Percentiles rank a stretch among this genome's conserved stretches.
These are phyloP conservation scores for Bradysia coprophila DNA, from an alignment of 1,140 invertebrate genomes.

Conservation along the genomic window DNA sequence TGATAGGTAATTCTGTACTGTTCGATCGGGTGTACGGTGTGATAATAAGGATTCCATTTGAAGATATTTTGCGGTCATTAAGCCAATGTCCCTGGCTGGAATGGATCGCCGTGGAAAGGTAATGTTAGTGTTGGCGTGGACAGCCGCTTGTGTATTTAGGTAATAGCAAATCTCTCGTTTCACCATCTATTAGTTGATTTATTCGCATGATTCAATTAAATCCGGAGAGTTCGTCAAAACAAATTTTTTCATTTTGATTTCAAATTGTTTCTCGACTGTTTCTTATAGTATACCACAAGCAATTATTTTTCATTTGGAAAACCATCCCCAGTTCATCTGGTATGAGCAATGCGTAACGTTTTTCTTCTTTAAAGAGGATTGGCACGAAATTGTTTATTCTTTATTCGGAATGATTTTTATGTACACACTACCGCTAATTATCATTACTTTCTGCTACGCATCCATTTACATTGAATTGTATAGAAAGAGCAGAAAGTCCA, in stretches of 20 bases:
- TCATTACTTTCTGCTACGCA: constrained; percentile 72
- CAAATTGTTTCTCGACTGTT: constrained; percentile 10
- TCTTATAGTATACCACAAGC: constrained; percentile 27
- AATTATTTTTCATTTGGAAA: constrained; percentile 60
- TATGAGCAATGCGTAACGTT: constrained; percentile 71
- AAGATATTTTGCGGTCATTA: constrained; percentile 72
- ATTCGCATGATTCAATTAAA: too few relatives aligned
- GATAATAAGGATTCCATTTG: too few relatives aligned
- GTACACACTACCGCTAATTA: constrained; percentile 65
- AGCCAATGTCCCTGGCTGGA: constrained; percentile 49
- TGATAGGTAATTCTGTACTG: constrained; percentile 70
- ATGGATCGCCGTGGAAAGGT: constrained; percentile 47
- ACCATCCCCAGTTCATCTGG: constrained; percentile 50
- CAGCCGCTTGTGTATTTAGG: constrained; percentile 56
- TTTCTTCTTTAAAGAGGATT: constrained; percentile 41
- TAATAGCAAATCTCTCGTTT: too few relatives aligned
- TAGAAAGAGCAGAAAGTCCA: constrained; percentile 14
- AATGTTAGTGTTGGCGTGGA: constrained; percentile 60
- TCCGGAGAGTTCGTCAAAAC: too few relatives aligned
- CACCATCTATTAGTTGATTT: too few relatives aligned
- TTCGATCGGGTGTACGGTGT: too few relatives aligned
- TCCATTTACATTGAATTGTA: constrained; percentile 64
- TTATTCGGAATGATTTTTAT: constrained; percentile 63
- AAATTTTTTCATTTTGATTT: constrained; percentile 1
- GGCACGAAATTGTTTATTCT: constrained; percentile 53